Base-by-base conservation (phyloP, 2,888 invertebrate species). In the Brachypalpus laphriformis region DNA sequence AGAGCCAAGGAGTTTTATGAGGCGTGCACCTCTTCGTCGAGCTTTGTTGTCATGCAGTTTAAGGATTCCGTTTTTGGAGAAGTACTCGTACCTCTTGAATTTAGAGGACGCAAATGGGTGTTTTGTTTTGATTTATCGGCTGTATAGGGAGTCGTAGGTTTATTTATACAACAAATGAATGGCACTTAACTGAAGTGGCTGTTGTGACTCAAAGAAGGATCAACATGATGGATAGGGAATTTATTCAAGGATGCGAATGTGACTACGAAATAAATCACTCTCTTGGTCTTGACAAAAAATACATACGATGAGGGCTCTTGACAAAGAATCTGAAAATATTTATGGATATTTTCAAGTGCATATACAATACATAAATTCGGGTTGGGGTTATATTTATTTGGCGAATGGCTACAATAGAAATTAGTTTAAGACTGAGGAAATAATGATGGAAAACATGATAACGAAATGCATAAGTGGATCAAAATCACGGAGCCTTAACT, bases 101-200 rank as follows among this genome's bases (percentile, higher is more conserved):
- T 71, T 47, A 20, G 31, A 37, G 63, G 42, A 74, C 37, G 8
- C 54, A 68, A 81, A 75, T 70, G 49, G 37, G 47, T 56, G 28
- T 57, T 76, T 82, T 49, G 57, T 76, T 76, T 45, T 82, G 76
- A 82, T 82, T 82, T 76, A 82, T 82, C 49, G 63, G 68, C 49
- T 78, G n/a, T n/a, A 42, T 47, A 28, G 63, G 71, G 63, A 63
- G 22, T 45, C 20, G 11, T 68, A 1, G 14, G 51, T 40, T 59
- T 40, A 8, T 59, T 9, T 71, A 40, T 63, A n/a, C 7, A 22
- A 14, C 49, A 28, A 16, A 56, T 42, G 25, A 18, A 47, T 37
- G 49, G 51, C 59, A 40, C 66, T 66, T 31, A 34, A n/a, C 8
- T 34, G 16, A 42, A 74, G 56, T 75, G 57, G 37, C 14, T 63